Conservation (phyloP, 2,888 invertebrate species). For the Panopea generosa region DNA sequence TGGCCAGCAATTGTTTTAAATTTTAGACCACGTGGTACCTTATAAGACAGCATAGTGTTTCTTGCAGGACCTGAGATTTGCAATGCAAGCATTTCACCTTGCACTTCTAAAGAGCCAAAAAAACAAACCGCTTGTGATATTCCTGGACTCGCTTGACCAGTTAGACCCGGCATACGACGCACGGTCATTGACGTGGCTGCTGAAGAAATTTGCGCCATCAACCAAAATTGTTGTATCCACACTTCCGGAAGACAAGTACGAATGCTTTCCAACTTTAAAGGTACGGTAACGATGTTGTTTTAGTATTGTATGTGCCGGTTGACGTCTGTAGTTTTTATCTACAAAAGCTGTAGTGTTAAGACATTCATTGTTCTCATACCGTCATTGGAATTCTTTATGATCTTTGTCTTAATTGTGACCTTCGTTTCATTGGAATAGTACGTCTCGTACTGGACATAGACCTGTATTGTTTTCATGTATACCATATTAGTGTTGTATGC, state of each 20-base stretch:
- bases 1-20: too few relatives aligned
- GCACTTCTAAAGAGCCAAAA: conserved; percentile 27
- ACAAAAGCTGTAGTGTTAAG: too few relatives aligned
- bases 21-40: too few relatives aligned
- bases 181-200: conserved; percentile 72
- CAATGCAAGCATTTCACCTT: conserved; percentile 41
- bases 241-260: conserved; percentile 73
- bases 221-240: conserved; percentile 78
- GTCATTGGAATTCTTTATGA: too few relatives aligned
- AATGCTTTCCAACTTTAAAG: conserved; percentile 72
- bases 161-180: conserved; percentile 73
- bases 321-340: too few relatives aligned
- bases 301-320: background rate
- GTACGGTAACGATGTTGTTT: conserved; percentile 60
- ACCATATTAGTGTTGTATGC: too few relatives aligned
- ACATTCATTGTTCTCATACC: too few relatives aligned
- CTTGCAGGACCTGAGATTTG: conserved; percentile 55
- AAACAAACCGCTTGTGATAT: conserved; percentile 65
- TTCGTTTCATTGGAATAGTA: too few relatives aligned
- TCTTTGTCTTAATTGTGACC: too few relatives aligned
- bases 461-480: too few relatives aligned
- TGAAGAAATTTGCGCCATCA: conserved; percentile 54
- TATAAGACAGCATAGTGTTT: too few relatives aligned
- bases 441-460: too few relatives aligned
- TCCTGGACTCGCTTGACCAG: conserved; percentile 80